phyloP scores from a whole-genome alignment of 30 jellyfish, hydroid and myxozoan genomes.

The Aurelia aurita complex sp. Pacific region DNA sequence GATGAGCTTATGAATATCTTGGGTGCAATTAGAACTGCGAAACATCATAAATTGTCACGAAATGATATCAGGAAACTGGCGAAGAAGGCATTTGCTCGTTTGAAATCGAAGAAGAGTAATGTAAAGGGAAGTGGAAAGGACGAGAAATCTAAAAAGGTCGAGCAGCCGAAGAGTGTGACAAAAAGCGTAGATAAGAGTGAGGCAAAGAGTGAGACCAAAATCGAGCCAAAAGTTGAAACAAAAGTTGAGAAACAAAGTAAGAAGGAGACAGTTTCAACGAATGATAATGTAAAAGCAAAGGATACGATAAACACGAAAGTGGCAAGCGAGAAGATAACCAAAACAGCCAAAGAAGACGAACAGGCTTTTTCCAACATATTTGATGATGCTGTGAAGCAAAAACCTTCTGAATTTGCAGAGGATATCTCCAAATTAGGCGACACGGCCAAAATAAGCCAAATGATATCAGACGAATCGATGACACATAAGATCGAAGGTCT shows the following conservation, averaged over 20 bases:
- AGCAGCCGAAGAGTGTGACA: neutral
- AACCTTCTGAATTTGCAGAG: constrained; percentile 77
- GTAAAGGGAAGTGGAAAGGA: neutral
- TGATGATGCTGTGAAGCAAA: constrained; percentile 53
- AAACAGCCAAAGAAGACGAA: constrained; percentile 67
- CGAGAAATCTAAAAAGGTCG: constrained; percentile 1
- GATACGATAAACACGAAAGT: neutral
- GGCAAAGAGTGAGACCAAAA: constrained; percentile 3
- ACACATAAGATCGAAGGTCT: constrained; percentile 32
- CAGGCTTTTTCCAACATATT: constrained; percentile 53
- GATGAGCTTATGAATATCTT: constrained; percentile 80
- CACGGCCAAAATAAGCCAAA: constrained; percentile 40
- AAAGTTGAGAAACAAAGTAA: constrained; percentile 11
- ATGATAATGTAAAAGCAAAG: neutral
- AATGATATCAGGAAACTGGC: constrained; percentile 93
- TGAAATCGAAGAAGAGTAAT: constrained; percentile 46
- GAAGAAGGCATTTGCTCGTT: constrained; percentile 89
- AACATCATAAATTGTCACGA: constrained; percentile 90
- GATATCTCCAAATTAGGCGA: constrained; percentile 65
- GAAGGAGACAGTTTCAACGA: neutral
- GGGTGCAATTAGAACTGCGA: constrained; percentile 76
- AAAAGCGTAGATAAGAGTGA: neutral
- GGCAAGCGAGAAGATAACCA: neutral
- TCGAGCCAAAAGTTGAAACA: neutral
- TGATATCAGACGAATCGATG: constrained; percentile 79